These are phyloP conservation scores for Conus ventricosus DNA, from an alignment of 1,140 invertebrate species.

Conservation along the genomic window DNA sequence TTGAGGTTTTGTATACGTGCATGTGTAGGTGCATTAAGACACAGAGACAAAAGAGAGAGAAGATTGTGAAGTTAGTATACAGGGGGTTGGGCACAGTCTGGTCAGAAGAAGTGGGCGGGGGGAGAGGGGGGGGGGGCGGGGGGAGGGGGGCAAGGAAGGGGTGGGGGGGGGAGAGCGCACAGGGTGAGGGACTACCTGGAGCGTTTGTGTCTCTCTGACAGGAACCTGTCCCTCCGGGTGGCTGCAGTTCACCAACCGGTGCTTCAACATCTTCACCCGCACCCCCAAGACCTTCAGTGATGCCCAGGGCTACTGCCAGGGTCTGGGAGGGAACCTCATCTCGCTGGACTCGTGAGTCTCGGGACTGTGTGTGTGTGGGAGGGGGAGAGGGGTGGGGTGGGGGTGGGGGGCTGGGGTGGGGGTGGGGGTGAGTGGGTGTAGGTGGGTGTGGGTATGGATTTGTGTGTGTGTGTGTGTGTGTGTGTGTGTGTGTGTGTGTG, in stretches of 20 bases:
- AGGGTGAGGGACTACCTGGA: neutral
- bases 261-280: neutral
- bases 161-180: neutral
- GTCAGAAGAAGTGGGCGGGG: no score
- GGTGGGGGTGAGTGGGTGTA: no score
- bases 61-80: no score
- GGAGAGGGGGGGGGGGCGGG: neutral
- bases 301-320: neutral
- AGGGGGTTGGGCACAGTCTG: no score
- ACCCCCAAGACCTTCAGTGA: neutral
- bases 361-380: no score
- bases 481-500: neutral
- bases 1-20: no score
- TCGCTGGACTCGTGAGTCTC: neutral
- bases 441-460: no score
- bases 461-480: neutral
- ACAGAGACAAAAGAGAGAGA: no score
- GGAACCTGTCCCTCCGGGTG: neutral
- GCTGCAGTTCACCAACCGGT: conserved; percentile 4
- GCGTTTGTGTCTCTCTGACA: neutral
- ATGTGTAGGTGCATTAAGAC: no score
- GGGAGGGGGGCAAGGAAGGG: neutral
- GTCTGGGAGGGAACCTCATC: neutral
- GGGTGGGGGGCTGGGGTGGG: no score
- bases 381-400: no score